phyloP scores from a whole-genome alignment of 1,140 invertebrate genomes.

The Macrobrachium nipponense region DNA sequence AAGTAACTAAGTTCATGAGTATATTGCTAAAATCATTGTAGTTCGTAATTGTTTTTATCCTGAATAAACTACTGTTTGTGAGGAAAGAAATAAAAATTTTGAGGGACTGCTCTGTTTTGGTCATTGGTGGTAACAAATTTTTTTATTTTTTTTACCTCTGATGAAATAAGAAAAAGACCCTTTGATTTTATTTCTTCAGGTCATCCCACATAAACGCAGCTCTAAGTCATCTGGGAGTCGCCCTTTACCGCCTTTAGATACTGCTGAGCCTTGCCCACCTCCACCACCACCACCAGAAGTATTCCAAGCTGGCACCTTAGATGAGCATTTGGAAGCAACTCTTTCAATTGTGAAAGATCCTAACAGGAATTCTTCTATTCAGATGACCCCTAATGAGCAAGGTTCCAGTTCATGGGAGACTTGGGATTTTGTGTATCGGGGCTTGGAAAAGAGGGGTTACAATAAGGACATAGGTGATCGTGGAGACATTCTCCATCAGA shows the following conservation, averaged over 20 bases:
- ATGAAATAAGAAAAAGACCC: neutral
- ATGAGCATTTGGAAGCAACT: constrained; percentile 62
- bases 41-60: too few relatives aligned
- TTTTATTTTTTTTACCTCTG: too few relatives aligned
- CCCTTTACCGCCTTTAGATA: constrained; percentile 35
- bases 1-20: too few relatives aligned
- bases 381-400: constrained; percentile 29
- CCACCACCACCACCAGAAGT: constrained; percentile 60
- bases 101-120: too few relatives aligned
- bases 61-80: too few relatives aligned
- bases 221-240: constrained; percentile 39
- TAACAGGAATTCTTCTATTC: constrained; percentile 37
- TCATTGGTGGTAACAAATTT: too few relatives aligned
- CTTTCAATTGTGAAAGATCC: constrained; percentile 60
- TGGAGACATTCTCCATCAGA: constrained; percentile 72
- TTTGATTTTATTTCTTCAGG: constrained; percentile 43
- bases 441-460: constrained; percentile 80
- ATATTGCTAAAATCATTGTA: too few relatives aligned
- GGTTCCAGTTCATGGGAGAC: constrained; percentile 72
- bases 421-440: constrained; percentile 84
- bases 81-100: too few relatives aligned
- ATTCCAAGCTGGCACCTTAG: constrained; percentile 62
- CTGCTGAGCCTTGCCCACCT: constrained; percentile 39
- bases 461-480: constrained; percentile 77
- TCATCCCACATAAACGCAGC: constrained; percentile 61